Conservation (phyloP, 2,888 invertebrate species). For the Candidula unifasciata region DNA sequence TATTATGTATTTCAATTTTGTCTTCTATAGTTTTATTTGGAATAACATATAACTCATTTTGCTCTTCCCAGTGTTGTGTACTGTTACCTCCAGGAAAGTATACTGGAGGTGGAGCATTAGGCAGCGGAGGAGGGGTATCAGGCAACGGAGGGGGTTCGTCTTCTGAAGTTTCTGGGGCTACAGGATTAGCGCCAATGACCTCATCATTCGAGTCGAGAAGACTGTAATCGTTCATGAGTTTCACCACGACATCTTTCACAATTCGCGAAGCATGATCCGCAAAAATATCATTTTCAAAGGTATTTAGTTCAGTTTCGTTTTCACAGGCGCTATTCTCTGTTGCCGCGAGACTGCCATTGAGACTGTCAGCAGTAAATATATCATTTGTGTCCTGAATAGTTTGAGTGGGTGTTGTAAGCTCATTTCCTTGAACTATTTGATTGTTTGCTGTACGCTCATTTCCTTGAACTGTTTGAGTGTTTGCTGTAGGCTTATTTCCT, state of each 20-base stretch:
- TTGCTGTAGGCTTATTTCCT: no score
- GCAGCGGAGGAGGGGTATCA: constrained; percentile 52
- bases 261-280: not conserved
- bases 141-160: constrained; percentile 55
- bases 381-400: no score
- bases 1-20: not conserved
- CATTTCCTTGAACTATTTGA: no score
- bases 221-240: constrained; percentile 48
- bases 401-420: no score
- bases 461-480: no score
- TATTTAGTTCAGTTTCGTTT: not conserved
- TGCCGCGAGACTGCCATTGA: no score
- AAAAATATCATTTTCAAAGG: not conserved
- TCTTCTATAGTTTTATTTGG: not conserved
- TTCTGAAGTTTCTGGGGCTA: constrained; percentile 26
- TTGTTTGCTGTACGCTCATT: no score
- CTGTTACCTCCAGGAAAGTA: constrained; percentile 1
- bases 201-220: constrained; percentile 45
- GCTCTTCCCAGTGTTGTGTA: constrained; percentile 35
- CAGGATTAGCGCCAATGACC: constrained; percentile 41
- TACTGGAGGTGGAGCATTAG: not conserved
- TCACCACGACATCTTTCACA: constrained; percentile 36
- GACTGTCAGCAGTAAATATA: no score
- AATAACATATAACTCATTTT: not conserved
- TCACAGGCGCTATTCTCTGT: no score